Percentiles rank a stretch among this genome's conserved stretches.
Evolutionary conservation across 2,113 vertebrate genomes (phyloP).

Genomic region (Ranitomeya variabilis): DNA sequence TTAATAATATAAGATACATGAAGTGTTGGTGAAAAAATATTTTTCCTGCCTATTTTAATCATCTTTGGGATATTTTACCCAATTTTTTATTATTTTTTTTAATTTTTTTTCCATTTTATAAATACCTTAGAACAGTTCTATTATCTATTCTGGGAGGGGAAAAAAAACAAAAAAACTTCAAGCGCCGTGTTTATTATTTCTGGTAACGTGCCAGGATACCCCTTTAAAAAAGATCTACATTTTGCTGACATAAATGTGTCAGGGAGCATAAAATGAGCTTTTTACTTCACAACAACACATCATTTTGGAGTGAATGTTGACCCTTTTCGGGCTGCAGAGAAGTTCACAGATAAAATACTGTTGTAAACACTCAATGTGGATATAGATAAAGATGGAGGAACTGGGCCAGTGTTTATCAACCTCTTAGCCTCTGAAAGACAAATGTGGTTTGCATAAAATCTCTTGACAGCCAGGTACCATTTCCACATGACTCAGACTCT

Average conservation of each 20-base stretch:
- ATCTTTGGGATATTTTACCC: not conserved
- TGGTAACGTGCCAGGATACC: constrained; percentile 26
- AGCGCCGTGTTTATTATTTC: constrained; percentile 23
- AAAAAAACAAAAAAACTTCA: constrained; percentile 29
- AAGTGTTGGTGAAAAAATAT: not conserved
- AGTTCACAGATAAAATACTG: constrained; percentile 53
- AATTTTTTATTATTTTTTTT: not conserved
- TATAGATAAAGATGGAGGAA: constrained; percentile 47
- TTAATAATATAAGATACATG: too few species aligned
- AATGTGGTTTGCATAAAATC: constrained; percentile 41
- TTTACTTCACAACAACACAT: constrained; percentile 54
- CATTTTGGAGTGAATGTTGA: constrained; percentile 51
- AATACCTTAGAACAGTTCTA: constrained; percentile 18
- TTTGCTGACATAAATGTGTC: constrained; percentile 57
- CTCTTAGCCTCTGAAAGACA: constrained; percentile 50
- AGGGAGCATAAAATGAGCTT: constrained; percentile 44
- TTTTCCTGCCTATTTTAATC: not conserved
- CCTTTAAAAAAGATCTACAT: constrained; percentile 43
- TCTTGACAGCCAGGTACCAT: constrained; percentile 21
- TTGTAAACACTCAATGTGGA: constrained; percentile 52
- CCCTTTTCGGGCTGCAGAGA: constrained; percentile 42
- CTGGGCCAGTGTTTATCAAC: constrained; percentile 49
- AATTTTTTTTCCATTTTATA: constrained; percentile 2
- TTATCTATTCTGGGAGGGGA: not conserved
- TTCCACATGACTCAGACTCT: constrained; percentile 1